Percentiles rank a stretch among this genome's conserved stretches.
These are phyloP conservation scores for Ramphastos sulfuratus DNA, from an alignment of 2,113 vertebrate species.

Conservation along the genomic window DNA sequence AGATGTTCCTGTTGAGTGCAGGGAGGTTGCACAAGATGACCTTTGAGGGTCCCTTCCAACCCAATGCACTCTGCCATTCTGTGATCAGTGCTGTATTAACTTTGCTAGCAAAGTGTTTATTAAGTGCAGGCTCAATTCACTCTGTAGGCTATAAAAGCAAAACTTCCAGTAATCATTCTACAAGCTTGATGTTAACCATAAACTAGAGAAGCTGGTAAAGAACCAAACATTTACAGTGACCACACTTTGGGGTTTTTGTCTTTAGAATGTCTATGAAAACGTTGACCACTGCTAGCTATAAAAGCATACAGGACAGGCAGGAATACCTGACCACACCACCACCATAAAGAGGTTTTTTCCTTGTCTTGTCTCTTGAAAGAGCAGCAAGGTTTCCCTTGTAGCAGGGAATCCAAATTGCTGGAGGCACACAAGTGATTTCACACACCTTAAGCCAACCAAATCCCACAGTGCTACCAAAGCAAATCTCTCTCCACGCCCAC, in stretches of 20 bases:
- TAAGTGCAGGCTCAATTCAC: neutral
- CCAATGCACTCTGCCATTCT: too few relatives aligned
- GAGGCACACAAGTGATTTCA: neutral
- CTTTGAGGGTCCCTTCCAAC: too few relatives aligned
- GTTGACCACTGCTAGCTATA: neutral
- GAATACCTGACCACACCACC: neutral
- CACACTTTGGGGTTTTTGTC: neutral
- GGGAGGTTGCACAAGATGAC: too few relatives aligned
- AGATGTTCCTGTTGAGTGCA: too few relatives aligned
- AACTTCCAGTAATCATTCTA: fast-evolving
- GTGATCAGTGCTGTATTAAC: neutral
- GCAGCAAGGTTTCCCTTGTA: neutral
- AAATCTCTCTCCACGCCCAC: neutral
- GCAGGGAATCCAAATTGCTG: neutral
- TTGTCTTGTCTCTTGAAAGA: neutral
- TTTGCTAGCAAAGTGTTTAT: neutral
- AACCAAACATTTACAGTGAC: neutral
- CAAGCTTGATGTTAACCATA: neutral
- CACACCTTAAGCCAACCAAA: neutral
- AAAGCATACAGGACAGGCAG: neutral
- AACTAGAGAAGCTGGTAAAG: neutral
- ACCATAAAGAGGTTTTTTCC: neutral
- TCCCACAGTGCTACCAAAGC: neutral
- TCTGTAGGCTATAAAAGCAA: neutral
- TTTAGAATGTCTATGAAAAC: neutral